Evolutionary conservation across 2,113 vertebrate species (phyloP), one percentile per base, ranked within the genome.

Genomic region (Carlito syrichta): DNA sequence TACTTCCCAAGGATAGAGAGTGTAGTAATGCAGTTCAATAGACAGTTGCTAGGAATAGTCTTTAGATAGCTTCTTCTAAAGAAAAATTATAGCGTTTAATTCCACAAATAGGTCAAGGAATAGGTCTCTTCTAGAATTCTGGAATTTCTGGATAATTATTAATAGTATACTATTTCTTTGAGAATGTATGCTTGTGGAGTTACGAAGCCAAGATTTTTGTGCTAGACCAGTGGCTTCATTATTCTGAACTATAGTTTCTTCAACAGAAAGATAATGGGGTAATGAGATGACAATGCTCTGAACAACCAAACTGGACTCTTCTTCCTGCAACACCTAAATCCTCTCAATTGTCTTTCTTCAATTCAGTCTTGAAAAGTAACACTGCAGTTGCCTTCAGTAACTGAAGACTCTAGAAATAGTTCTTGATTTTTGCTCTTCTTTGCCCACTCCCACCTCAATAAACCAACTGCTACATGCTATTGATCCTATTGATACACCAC

Each of bases 171-270:
- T 62, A 50, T 56, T 85, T 81, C 60, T 79, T 79, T 58, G 77
- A 96, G 43, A 94, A 48, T 58, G 73, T 8, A 66, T 74, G 14
- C 19, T 84, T 16, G 52, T 79, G 66, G 58, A 74, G 20, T 95
- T 86, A 82, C 73, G 58, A 89, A 90, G 35, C 16, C 84, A 92
- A 89, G 62, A 81, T 52, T 86, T 56, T 40, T 50, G 16, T 43
- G 11, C 82, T 66, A 77, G 14, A 23, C 11, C 50, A 63, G 11
- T 52, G 58, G n/a, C 22, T 45, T 86, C 58, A 62, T 16, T 6
- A 25, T 73, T 62, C 32, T 78, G 32, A 40, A 76, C 3, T 13
- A 81, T 16, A 38, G 20, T 63, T 86, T 89, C 10, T 43, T 12
- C 16, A 52, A 20, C 1, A 60, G 40, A 90, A 85, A 66, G 20